Base-by-base conservation (phyloP, 2,888 invertebrate genomes). In the Tineola bisselliella region DNA sequence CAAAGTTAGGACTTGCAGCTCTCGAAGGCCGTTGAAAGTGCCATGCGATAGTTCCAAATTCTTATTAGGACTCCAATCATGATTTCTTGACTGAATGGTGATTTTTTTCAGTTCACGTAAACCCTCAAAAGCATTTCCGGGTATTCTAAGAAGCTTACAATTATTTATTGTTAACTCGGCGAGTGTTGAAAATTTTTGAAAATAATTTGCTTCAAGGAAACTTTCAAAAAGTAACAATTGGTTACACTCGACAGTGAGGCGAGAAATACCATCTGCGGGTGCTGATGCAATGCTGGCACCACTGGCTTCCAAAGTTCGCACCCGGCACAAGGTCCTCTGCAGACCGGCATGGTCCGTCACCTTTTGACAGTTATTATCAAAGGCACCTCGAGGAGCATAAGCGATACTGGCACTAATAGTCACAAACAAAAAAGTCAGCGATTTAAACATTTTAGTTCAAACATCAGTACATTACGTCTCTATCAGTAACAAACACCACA, bases 181-280 rank as follows among this genome's bases (percentile, higher is more conserved):
- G 59, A 96, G 89, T 66, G 92, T 91, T 71, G 90, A 90, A 64
- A 95, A 88, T 65, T 92, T 90, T 70, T 91, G 90, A 80, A 94
- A 93, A 67, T 91, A 91, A 70, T 92, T 91, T 11, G 90, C 89
- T 64, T 92, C 90, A 62, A 96, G 82, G 65, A 90, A 90, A 84
- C 94, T 95, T 87, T 94, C 94, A 74, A 92, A 92, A 64, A 93
- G 89, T 68, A 94, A 87, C 68, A 92, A 90, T 71, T 92, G 91
- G 80, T 91, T 93, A 81, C 96, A 96, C 71, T 91, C 90, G 63
- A 96, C 88, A 65, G 90, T 89, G 65, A 96, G 87, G 63, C 89
- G 90, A 65, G 92, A 90, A 44, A 93, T 92, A 60, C 91, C 91
- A 72, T 95, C 94, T 59, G 91, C 70, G 63, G 88, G 81, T 65